phyloP scores from a whole-genome alignment of 1,140 invertebrate species.

The Trialeurodes vaporariorum region DNA sequence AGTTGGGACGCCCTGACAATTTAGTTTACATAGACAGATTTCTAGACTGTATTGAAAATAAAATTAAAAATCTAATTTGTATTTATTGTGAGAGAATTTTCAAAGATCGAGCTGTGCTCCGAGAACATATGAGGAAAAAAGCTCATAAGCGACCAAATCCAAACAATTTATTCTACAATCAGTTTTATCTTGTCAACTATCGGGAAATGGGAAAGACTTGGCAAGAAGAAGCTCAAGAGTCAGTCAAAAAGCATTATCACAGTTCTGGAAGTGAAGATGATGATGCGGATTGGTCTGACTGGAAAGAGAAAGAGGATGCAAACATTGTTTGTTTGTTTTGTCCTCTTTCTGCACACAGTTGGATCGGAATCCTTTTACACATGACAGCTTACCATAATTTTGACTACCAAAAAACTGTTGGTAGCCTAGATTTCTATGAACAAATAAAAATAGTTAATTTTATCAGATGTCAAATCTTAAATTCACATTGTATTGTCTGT shows the following conservation, averaged over 20 bases:
- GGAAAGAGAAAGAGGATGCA: not conserved
- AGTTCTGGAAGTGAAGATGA: not conserved
- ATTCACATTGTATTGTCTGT: not conserved
- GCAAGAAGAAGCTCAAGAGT: not conserved
- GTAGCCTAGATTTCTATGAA: not conserved
- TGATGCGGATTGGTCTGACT: not conserved
- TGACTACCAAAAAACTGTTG: not conserved
- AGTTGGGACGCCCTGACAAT: not conserved
- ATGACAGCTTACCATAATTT: not conserved
- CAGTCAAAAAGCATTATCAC: not conserved
- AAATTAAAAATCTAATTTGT: not conserved
- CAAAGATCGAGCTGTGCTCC: not conserved
- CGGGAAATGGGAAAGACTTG: not conserved
- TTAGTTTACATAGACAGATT: not conserved
- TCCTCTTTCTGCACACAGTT: not conserved
- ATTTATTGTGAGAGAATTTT: not conserved
- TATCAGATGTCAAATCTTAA: not conserved
- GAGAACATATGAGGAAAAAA: not conserved
- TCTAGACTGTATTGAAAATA: not conserved
- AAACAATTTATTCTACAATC: not conserved
- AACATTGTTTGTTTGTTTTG: not conserved
- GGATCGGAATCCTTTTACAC: not conserved
- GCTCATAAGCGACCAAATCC: not conserved
- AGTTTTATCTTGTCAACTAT: not conserved
- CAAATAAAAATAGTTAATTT: not conserved